These are phyloP conservation scores for Eupithecia centaureata DNA, from an alignment of 2,888 invertebrate species.

Conservation along the genomic window DNA sequence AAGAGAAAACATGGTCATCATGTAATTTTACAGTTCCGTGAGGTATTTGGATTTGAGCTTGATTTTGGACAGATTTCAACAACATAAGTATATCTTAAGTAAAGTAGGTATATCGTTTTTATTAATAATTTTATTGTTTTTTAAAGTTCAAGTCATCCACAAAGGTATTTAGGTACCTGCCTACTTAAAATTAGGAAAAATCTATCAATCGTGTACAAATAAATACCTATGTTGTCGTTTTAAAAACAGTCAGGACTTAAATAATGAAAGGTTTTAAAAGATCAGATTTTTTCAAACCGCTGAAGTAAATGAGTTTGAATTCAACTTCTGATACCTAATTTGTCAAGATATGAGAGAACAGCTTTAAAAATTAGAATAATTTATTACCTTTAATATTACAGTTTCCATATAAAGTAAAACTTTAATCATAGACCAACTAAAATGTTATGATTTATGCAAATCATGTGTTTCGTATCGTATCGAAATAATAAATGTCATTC, in stretches of 20 bases:
- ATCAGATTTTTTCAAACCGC: not conserved
- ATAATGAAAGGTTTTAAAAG: not conserved
- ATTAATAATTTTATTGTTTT: not conserved
- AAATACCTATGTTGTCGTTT: not conserved
- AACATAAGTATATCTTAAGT: too few relatives aligned
- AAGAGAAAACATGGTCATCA: not conserved
- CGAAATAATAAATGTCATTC: slow-evolving; percentile 29
- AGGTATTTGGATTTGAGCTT: not conserved
- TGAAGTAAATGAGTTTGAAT: not conserved
- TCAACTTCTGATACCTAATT: slow-evolving; percentile 6
- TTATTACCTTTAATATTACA: slow-evolving; percentile 2
- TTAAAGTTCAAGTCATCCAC: not conserved
- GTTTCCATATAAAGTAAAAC: slow-evolving; percentile 15
- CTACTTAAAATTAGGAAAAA: not conserved
- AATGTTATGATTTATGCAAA: slow-evolving; percentile 25
- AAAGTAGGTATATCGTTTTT: too few relatives aligned
- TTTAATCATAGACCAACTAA: slow-evolving; percentile 26
- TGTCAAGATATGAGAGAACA: not conserved
- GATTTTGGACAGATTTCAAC: not conserved
- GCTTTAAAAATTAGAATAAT: not conserved
- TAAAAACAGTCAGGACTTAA: not conserved
- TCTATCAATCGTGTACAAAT: not conserved
- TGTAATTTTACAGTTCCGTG: not conserved
- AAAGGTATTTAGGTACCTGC: not conserved
- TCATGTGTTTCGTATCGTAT: slow-evolving; percentile 7